These are phyloP conservation scores for Mustela nigripes DNA, from an alignment of 2,113 vertebrate genomes.

Conservation along the genomic window DNA sequence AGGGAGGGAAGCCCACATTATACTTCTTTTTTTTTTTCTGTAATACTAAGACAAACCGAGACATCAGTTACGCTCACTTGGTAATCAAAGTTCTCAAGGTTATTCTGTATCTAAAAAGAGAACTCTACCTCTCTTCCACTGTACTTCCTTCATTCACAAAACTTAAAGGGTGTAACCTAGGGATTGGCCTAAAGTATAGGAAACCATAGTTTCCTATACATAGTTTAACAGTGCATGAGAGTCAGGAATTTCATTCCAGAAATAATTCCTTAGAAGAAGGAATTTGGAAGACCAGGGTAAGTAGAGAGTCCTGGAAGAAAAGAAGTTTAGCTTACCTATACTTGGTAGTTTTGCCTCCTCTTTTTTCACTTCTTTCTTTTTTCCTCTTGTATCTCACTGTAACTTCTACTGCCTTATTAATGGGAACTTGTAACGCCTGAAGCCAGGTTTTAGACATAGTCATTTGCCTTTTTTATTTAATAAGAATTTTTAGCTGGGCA, in stretches of 20 bases:
- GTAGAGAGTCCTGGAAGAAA: background rate
- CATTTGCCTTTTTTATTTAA: background rate
- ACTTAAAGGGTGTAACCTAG: background rate
- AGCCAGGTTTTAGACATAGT: background rate
- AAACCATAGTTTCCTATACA: background rate
- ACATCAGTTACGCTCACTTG: background rate
- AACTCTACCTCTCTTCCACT: background rate
- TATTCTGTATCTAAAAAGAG: background rate
- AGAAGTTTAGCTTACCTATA: background rate
- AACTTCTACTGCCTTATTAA: background rate
- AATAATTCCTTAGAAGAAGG: background rate
- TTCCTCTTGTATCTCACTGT: background rate
- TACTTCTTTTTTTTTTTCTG: background rate
- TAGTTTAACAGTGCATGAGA: background rate
- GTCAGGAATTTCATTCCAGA: background rate
- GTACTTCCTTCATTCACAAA: slow-evolving; percentile 21
- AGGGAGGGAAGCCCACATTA: background rate
- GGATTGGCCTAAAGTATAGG: background rate
- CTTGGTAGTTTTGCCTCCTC: background rate
- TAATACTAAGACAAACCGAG: background rate
- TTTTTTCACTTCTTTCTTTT: background rate
- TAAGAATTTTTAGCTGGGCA: background rate
- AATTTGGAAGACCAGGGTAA: background rate
- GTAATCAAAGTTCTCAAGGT: background rate
- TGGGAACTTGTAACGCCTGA: background rate